Percentiles rank a stretch among this genome's conserved stretches.
phyloP scores from a whole-genome alignment of 1,140 invertebrate genomes.

The Acromyrmex heyeri region DNA sequence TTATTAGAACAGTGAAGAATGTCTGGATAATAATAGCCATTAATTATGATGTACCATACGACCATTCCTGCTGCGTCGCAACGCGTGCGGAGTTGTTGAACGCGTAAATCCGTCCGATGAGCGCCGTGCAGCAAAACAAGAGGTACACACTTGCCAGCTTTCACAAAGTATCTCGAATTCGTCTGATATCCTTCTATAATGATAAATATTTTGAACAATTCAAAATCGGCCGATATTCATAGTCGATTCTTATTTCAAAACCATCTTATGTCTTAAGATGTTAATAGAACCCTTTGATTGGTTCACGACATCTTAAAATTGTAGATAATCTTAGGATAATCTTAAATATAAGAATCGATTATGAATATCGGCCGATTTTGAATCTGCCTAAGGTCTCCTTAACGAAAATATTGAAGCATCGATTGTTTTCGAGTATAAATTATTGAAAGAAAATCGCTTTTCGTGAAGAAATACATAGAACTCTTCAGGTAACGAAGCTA shows the following conservation, averaged over 20 bases:
- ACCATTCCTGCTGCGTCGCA: slow-evolving; percentile 28
- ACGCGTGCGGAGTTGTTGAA: slow-evolving; percentile 35
- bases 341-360: too few relatives aligned
- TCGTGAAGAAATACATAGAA: background rate
- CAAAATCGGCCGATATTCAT: background rate
- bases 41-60: slow-evolving; percentile 59
- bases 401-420: background rate
- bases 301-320: too few relatives aligned
- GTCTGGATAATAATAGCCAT: slow-evolving; percentile 65
- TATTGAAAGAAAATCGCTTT: background rate
- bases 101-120: slow-evolving; percentile 4
- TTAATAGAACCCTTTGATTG: too few relatives aligned
- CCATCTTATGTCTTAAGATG: too few relatives aligned
- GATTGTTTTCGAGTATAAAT: background rate
- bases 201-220: background rate
- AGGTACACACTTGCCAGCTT: background rate
- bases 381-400: background rate
- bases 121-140: background rate
- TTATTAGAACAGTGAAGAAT: slow-evolving; percentile 61
- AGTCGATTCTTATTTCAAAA: too few relatives aligned
- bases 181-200: background rate
- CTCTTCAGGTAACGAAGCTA: background rate
- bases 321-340: too few relatives aligned
- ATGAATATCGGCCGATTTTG: too few relatives aligned
- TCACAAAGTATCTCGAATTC: background rate